Conservation (phyloP, 2,113 vertebrate species). For the Sorex fumeus region DNA sequence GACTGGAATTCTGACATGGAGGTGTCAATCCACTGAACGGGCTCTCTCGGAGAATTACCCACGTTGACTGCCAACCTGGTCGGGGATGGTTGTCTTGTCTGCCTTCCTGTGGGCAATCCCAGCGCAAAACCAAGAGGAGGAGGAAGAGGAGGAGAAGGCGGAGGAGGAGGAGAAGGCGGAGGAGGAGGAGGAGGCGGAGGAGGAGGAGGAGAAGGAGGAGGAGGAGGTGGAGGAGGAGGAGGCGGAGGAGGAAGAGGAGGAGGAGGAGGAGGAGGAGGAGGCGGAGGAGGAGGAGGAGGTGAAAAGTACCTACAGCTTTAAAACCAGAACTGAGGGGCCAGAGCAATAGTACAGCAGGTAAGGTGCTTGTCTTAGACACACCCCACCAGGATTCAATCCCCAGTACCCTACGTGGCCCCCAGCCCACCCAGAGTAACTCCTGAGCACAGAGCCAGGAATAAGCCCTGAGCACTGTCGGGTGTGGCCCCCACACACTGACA, state of each 20-base stretch:
- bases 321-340: not conserved
- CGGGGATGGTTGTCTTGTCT: too few relatives aligned
- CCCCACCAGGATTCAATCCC: not conserved
- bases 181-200: not conserved
- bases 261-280: not conserved
- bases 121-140: too few relatives aligned
- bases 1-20: slow-evolving; percentile 7
- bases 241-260: not conserved
- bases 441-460: too few relatives aligned
- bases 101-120: too few relatives aligned
- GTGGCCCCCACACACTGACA: not conserved
- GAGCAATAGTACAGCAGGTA: not conserved
- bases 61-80: not conserved
- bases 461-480: too few relatives aligned
- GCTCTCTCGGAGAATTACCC: not conserved
- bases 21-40: not conserved
- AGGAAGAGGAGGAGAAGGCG: too few relatives aligned
- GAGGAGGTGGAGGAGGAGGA: not conserved
- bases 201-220: not conserved
- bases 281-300: not conserved
- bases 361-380: not conserved
- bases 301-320: not conserved
- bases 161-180: too few relatives aligned
- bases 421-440: too few relatives aligned
- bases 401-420: not conserved